Base-by-base conservation (phyloP, 2,797 vertebrate species). In the Microchirus variegatus region DNA sequence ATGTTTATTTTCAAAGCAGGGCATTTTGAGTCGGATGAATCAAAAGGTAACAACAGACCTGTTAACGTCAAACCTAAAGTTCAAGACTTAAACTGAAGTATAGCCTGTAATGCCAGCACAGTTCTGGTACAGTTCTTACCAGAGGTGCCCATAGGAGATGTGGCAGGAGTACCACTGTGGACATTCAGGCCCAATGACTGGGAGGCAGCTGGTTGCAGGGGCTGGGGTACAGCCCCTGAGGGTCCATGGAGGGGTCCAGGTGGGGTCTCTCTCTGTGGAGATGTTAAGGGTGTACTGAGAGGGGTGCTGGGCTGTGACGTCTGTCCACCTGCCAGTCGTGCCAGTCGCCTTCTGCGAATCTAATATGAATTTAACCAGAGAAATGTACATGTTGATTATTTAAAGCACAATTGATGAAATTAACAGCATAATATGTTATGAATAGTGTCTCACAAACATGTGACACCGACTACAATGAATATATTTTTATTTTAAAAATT, bases 181-280 rank as follows among this genome's bases (percentile, higher is more conserved):
- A 96, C 95, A 56, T 75, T 95, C 45, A 99, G 93, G 61, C 96
- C 96, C 67, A 98, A 91, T 60, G 92, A 95, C 70, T 98, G 96
- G 44, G 96, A 95, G 56, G 94, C 93, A 78, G 93, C 94, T 46
- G 95, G 90, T 81, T 94, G 92, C 53, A 95, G 83, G 13, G 95
- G 90, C 66, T 95, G 94, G 17, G 92, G 73, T 7, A 92, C 87
- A 1, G 88, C 90, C 60, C 91, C 92, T 16, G 97, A 95, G 67
- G 96, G 93, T 72, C 94, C 93, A 51, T 94, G 92, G 10, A 97
- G 92, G 55, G 96, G 95, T 74, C 97, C 96, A 0, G 96, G 96
- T 0, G 97, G 97, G 63, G 93, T 99, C 89, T 99, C 98, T 86
- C 97, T 94, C 92, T 99, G 98, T 13, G 98, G 98, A 62, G 98